These are phyloP conservation scores for Drosophila affinis DNA, from an alignment of 2,888 invertebrate species.

Conservation along the genomic window DNA sequence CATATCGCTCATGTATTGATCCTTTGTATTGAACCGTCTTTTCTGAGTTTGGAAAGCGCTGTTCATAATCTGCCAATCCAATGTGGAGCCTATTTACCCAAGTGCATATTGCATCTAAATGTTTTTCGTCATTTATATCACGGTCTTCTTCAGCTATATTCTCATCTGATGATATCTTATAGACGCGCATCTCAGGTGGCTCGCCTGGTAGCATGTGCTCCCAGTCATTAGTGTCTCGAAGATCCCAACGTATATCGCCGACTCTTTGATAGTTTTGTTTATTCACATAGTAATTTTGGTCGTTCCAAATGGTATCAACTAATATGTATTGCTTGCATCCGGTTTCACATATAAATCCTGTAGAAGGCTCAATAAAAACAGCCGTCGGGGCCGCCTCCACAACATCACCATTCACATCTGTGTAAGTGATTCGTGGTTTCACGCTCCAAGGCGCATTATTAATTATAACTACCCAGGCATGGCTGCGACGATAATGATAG, in stretches of 20 bases:
- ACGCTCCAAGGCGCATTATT: slow-evolving; percentile 81
- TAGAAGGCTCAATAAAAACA: slow-evolving; percentile 93
- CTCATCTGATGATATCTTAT: slow-evolving; percentile 83
- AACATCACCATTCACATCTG: slow-evolving; percentile 76
- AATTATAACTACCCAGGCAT: slow-evolving; percentile 92
- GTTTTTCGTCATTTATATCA: slow-evolving; percentile 86
- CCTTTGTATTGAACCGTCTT: slow-evolving; percentile 89
- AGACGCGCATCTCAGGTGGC: slow-evolving; percentile 84
- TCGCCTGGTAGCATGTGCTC: slow-evolving; percentile 90
- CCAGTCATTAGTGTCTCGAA: slow-evolving; percentile 87
- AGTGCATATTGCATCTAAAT: slow-evolving; percentile 90
- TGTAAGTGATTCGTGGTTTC: slow-evolving; percentile 69
- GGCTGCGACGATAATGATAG: slow-evolving; percentile 88
- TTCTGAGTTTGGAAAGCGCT: slow-evolving; percentile 90
- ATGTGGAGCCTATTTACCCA: slow-evolving; percentile 90
- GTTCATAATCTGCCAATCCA: slow-evolving; percentile 85
- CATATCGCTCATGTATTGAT: slow-evolving; percentile 90
- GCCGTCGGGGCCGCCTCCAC: slow-evolving; percentile 83
- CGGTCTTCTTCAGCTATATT: slow-evolving; percentile 84
- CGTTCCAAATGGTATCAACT: slow-evolving; percentile 93
- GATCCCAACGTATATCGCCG: slow-evolving; percentile 86
- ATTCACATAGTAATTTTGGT: slow-evolving; percentile 93
- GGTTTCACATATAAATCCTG: slow-evolving; percentile 88
- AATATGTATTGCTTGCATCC: slow-evolving; percentile 87
- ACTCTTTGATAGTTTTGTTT: slow-evolving; percentile 86